Evolutionary conservation across 1,140 invertebrate species (phyloP), one percentile per base, ranked within the genome.

Genomic region (Conus ventricosus): DNA sequence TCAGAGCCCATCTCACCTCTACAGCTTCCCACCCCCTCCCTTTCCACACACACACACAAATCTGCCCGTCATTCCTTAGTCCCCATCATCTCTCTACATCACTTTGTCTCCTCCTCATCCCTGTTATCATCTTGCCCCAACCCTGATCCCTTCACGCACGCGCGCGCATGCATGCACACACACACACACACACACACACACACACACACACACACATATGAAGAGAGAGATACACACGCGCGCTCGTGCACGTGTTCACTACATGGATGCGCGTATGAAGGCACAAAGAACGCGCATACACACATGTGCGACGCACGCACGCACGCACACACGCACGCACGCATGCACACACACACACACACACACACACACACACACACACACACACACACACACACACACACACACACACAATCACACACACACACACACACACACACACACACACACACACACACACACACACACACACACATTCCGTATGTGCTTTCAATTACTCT

Each of bases 131-230:
- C 57, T 54, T 39, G n/a, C 53, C 7, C 82, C 6, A 11, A 5
- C 39, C 25, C 10, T 51, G 25, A 15, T 51, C 39, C 80, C 17
- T 17, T 54, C 67, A 23, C 67, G 23, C 67, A 71, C 67, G 20
- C 67, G 20, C 67, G 20, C 67, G 20, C 67, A 71, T 20, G 20
- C 67, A 71, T 20, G 20, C 67, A 71, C 67, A 71, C 67, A 71
- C 67, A 71, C 67, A 75, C 67, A 75, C 67, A 75, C 67, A 75
- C 67, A 71, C 67, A 71, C 67, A 71, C 67, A 71, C 67, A 71
- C 67, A 71, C 67, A 71, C 67, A 75, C 67, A 75, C 67, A 75
- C 67, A 75, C 67, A 75, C 67, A 75, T 1, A 75, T 20, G 39
- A 39, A 39, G 39, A 39, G 39, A 75, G 13, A 75, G 13, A 75